Conservation (phyloP, 2,888 invertebrate genomes). For the Epinotia ramella region DNA sequence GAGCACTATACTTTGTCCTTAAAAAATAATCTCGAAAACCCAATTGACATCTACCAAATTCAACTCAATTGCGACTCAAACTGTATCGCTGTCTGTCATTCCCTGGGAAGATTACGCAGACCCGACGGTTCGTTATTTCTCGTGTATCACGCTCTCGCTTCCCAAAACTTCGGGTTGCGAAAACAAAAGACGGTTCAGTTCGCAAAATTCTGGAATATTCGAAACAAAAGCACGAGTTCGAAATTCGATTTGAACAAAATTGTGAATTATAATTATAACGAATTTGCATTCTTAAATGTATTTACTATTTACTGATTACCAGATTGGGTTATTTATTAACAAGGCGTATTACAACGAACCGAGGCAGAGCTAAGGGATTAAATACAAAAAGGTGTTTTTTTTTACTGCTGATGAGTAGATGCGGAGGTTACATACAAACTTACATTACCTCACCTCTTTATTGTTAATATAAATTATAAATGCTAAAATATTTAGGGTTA, state of each 20-base stretch:
- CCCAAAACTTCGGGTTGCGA: slow-evolving; percentile 4
- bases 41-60: slow-evolving; percentile 1
- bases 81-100: slow-evolving; percentile 17
- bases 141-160: slow-evolving; percentile 5
- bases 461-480: too few species aligned
- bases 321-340: too few species aligned
- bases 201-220: slow-evolving; percentile 18
- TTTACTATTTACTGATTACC: neutral
- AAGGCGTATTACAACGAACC: too few species aligned
- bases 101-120: slow-evolving; percentile 7
- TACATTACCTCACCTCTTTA: too few species aligned
- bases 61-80: slow-evolving; percentile 3
- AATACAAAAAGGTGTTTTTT: too few species aligned
- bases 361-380: too few species aligned
- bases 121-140: slow-evolving; percentile 5
- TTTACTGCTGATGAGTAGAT: too few species aligned
- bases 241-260: slow-evolving; percentile 4
- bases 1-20: too few species aligned
- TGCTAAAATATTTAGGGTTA: too few species aligned
- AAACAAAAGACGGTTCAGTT: slow-evolving; percentile 27
- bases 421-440: too few species aligned
- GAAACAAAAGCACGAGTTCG: slow-evolving; percentile 21
- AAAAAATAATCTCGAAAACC: neutral
- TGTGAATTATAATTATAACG: neutral
- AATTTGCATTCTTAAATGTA: neutral